Evolutionary conservation across 2,888 invertebrate genomes (phyloP).

Genomic region (Bellardia bayeri): DNA sequence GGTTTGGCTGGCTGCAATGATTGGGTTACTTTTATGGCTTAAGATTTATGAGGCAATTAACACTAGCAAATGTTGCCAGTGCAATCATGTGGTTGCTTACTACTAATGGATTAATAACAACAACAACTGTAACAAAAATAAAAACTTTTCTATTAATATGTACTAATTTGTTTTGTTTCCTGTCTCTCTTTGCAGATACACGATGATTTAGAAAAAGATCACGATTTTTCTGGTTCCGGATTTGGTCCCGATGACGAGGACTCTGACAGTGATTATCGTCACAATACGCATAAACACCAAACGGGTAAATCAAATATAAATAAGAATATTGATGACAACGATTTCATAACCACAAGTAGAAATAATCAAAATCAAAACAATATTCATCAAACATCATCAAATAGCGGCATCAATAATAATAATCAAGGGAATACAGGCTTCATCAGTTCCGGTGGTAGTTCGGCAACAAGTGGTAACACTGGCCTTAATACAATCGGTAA

Average conservation of each 20-base stretch:
- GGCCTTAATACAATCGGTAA: slow-evolving; percentile 83
- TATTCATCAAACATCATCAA: slow-evolving; percentile 82
- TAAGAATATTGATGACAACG: slow-evolving; percentile 79
- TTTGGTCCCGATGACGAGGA: slow-evolving; percentile 94
- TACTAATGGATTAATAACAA: slow-evolving; percentile 48
- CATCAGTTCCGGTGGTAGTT: slow-evolving; percentile 75
- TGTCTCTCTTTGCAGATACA: slow-evolving; percentile 81
- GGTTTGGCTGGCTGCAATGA: slow-evolving; percentile 54
- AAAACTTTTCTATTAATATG: neutral
- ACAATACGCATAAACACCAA: slow-evolving; percentile 78
- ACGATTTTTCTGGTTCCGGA: slow-evolving; percentile 94
- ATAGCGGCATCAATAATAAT: slow-evolving; percentile 80
- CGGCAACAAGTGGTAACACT: slow-evolving; percentile 79
- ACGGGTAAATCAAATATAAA: slow-evolving; percentile 81
- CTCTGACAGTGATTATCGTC: slow-evolving; percentile 82
- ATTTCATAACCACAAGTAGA: slow-evolving; percentile 81
- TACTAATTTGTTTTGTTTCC: neutral
- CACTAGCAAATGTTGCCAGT: slow-evolving; percentile 63
- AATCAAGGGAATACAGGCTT: slow-evolving; percentile 80
- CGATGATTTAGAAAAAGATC: slow-evolving; percentile 87
- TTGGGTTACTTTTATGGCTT: slow-evolving; percentile 64
- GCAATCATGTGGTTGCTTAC: slow-evolving; percentile 46
- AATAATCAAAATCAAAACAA: slow-evolving; percentile 73
- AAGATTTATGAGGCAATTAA: slow-evolving; percentile 72
- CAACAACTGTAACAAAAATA: neutral